Conservation (phyloP, 2,113 vertebrate genomes). For the Oceanodroma tethys region DNA sequence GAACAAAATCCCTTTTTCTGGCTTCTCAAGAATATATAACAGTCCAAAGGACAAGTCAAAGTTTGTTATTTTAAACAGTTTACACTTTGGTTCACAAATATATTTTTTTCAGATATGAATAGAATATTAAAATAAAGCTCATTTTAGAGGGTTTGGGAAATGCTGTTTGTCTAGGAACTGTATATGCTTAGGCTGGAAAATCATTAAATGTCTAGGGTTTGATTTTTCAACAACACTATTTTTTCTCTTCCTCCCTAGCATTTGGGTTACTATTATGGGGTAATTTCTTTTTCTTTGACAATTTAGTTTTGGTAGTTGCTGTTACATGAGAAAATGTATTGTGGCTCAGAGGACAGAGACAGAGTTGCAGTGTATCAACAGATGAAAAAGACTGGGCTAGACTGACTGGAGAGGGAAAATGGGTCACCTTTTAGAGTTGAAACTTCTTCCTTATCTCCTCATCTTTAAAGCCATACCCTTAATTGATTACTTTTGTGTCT, state of each 20-base stretch:
- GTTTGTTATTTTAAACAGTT: background rate
- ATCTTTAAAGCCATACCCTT: background rate
- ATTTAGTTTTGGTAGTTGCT: background rate
- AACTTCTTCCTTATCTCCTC: background rate
- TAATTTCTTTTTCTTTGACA: background rate
- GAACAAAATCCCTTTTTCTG: background rate
- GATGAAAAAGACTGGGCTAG: background rate
- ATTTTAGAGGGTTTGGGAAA: background rate
- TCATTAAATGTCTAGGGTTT: background rate
- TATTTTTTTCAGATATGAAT: background rate
- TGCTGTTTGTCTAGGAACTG: background rate
- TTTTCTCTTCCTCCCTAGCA: background rate
- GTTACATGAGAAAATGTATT: background rate
- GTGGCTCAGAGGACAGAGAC: background rate
- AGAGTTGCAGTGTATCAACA: background rate
- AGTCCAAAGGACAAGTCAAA: background rate
- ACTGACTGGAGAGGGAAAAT: background rate
- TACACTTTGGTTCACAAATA: background rate
- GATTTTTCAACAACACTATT: background rate
- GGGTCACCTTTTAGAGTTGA: accelerated
- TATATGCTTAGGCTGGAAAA: background rate
- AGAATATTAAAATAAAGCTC: background rate
- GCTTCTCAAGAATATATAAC: background rate
- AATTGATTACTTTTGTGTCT: background rate
- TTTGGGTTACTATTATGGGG: background rate